phyloP scores from a whole-genome alignment of 1,140 invertebrate genomes.

The Drosophila kikkawai region DNA sequence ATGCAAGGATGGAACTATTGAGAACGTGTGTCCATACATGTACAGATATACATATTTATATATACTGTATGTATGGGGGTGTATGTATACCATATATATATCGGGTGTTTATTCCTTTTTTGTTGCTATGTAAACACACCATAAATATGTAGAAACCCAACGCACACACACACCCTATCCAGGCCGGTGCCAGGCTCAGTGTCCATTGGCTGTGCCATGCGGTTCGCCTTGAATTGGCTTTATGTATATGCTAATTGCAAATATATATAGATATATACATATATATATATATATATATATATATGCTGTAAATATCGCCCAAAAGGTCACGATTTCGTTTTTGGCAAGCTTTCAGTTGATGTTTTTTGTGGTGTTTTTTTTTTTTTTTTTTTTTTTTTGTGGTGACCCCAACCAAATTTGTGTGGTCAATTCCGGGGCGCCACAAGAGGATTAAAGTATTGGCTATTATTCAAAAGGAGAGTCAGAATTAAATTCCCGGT shows the following conservation, averaged over 20 bases:
- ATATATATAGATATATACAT: neutral
- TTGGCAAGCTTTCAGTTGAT: neutral
- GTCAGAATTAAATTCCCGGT: neutral
- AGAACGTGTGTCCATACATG: neutral
- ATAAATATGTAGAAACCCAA: constrained; percentile 55
- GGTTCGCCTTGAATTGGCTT: neutral
- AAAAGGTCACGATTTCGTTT: constrained; percentile 17
- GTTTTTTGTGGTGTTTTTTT: neutral
- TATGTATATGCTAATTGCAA: constrained; percentile 42
- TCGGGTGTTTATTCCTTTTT: constrained; percentile 37
- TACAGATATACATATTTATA: neutral
- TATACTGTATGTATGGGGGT: neutral
- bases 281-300: neutral
- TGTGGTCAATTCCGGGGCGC: constrained; percentile 8
- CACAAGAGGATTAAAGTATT: constrained; percentile 21
- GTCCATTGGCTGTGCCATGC: constrained; percentile 21
- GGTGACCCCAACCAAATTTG: neutral
- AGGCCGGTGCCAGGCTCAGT: neutral
- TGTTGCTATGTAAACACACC: constrained; percentile 56
- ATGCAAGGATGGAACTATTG: constrained; percentile 35
- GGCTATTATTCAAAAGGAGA: neutral
- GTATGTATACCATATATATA: neutral
- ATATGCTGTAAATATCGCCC: neutral
- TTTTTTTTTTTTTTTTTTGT: neutral
- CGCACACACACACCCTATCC: neutral